These are phyloP conservation scores for Pyrocephalus nanus DNA, from an alignment of 2,797 vertebrate species.

Conservation along the genomic window DNA sequence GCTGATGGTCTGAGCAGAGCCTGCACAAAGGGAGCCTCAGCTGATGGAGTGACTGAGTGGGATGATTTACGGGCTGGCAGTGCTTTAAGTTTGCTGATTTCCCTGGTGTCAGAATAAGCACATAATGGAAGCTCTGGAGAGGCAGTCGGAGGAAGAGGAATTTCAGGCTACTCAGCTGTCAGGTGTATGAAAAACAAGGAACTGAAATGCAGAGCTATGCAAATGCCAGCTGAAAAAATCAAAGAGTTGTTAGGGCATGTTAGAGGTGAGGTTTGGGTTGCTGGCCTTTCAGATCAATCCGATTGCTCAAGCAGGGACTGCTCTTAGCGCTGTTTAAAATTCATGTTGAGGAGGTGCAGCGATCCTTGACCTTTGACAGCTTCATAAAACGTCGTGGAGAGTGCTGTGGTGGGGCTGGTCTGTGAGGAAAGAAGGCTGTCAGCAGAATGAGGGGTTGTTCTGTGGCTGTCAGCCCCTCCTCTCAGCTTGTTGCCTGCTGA, in stretches of 20 bases:
- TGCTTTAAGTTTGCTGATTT: neutral
- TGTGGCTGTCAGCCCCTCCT: neutral
- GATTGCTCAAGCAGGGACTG: neutral
- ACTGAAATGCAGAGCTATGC: neutral
- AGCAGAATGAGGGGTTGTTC: neutral
- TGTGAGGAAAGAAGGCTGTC: neutral
- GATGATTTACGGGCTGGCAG: neutral
- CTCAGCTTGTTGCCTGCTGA: neutral
- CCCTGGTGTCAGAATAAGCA: neutral
- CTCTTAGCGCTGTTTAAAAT: neutral
- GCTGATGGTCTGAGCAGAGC: neutral
- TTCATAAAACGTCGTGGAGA: neutral
- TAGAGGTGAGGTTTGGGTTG: neutral
- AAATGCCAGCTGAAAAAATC: neutral
- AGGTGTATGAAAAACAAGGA: constrained; percentile 9
- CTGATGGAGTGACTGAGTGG: neutral
- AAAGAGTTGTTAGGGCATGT: neutral
- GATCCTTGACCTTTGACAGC: neutral
- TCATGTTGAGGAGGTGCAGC: neutral
- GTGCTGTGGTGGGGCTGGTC: neutral
- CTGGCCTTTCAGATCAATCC: neutral
- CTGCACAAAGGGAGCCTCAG: neutral
- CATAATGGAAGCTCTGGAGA: neutral
- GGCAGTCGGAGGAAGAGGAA: neutral
- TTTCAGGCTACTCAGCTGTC: neutral